Base-by-base conservation (phyloP, 2,797 vertebrate species). In the Buceros bicornis region DNA sequence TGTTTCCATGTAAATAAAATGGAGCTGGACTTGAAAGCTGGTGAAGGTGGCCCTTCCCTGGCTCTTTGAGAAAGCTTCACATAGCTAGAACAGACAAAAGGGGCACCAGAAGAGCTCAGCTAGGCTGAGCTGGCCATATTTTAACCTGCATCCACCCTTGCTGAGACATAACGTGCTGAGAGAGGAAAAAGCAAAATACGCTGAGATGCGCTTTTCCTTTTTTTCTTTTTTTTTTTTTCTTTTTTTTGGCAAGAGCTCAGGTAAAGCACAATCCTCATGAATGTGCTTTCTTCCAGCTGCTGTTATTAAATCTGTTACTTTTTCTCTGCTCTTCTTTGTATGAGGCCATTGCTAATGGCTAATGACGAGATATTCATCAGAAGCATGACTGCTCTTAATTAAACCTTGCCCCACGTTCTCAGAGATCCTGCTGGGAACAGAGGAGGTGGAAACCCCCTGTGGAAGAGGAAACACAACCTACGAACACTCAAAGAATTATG, bases 301-400 rank as follows among this genome's bases (percentile, higher is more conserved):
- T 89, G 3, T 77, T 86, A 91, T 50, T 88, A 94, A 95, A 84
- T 82, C 70, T 64, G 60, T 57, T 89, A 74, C 35, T 82, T 77
- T 78, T 89, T 57, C 37, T 48, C 81, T 82, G 60, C 54, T 95
- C 71, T 80, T 91, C 74, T 87, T 81, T 89, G 54, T 73, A 60
- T 69, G 89, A 92, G 78, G 82, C 90, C 48, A 72, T 31, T 77
- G 82, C 57, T 95, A 96, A 90, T 90, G 77, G 91, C 31, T 95
- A 96, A 90, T 83, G 74, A 96, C 51, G 60, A 96, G 93, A 96
- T 84, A 97, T 73, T 95, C 25, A 95, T 97, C 90, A 97, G 90
- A 93, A 94, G 82, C 80, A 91, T 76, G 90, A 96, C 71, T 94
- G 90, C 66, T 95, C 62, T 97, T 95, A 96, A 96, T 96, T 95